Evolutionary conservation across 2,888 invertebrate species (phyloP), one percentile per base, ranked within the genome.

Genomic region (Clunio marinus): DNA sequence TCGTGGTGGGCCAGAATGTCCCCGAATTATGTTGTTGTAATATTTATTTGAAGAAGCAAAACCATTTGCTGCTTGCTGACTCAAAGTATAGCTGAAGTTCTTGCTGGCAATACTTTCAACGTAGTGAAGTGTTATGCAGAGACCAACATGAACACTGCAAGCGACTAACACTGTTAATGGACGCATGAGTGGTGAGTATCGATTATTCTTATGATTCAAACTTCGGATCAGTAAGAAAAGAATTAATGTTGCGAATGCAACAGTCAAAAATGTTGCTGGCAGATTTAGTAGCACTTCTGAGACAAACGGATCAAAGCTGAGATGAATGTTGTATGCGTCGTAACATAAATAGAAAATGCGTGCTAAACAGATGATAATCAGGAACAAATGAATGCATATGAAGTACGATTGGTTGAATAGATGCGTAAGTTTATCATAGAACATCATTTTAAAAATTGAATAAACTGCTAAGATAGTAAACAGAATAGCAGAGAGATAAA

Each of bases 301-400:
- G 32, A 93, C 80, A 70, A 89, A 88, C 58, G 84, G 80, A 69
- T 90, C 91, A 75, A 94, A 84, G 0, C 89, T 89, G 70, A 84
- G 85, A 70, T 88, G 87, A n/a, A 91, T 86, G 75, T 95, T 95
- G 76, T 96, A 96, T 0, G 93, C 92, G 79, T 96, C 96, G 75
- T 93, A 91, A 73, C 93, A 89, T 73, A 96, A 83, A 75, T 93
- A 94, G 73, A 92, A 88, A 73, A 93, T 91, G 62, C 93, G 84
- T 75, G 91, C 81, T 17, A 88, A 84, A 75, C 95, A 93, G 51
- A 94, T 88, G 10, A 88, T 82, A 8, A 93, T 89, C 68, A 96
- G 79, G 72, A 94, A 85, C 60, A 91, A 79, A 79, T 94, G 92
- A 22, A 95, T 83, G 37, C 91, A 88, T 25, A 95, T 83, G 77